These are phyloP conservation scores for Rhinolophus sinicus DNA, from an alignment of 2,113 vertebrate genomes.

Conservation along the genomic window DNA sequence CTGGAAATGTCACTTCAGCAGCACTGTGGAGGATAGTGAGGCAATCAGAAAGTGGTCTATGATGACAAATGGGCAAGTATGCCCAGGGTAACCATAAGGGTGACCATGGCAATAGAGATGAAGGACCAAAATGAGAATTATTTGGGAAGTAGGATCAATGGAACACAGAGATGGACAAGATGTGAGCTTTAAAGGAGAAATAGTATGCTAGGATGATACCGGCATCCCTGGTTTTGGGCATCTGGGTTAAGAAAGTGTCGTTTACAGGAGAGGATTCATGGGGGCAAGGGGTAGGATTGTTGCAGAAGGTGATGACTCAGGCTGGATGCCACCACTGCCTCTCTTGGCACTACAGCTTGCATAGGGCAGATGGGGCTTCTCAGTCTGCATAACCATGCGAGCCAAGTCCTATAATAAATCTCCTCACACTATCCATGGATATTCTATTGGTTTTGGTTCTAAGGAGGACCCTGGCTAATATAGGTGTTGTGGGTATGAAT, in stretches of 20 bases:
- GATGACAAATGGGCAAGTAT: background rate
- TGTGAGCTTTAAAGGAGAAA: background rate
- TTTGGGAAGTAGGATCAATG: background rate
- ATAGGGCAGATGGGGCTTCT: background rate
- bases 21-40: background rate
- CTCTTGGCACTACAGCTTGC: background rate
- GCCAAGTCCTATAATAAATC: background rate
- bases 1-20: background rate
- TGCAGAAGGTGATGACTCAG: background rate
- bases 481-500: background rate
- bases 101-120: background rate
- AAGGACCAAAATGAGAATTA: background rate
- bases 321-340: background rate
- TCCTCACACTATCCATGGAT: background rate
- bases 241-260: background rate
- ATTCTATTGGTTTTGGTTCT: background rate
- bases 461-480: background rate
- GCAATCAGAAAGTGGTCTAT: background rate
- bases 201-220: background rate
- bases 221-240: background rate
- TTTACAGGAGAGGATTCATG: background rate
- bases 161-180: background rate
- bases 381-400: background rate
- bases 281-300: background rate
- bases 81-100: no score